Evolutionary conservation across 2,113 vertebrate species (phyloP).

Genomic region (Percopsis transmontana): DNA sequence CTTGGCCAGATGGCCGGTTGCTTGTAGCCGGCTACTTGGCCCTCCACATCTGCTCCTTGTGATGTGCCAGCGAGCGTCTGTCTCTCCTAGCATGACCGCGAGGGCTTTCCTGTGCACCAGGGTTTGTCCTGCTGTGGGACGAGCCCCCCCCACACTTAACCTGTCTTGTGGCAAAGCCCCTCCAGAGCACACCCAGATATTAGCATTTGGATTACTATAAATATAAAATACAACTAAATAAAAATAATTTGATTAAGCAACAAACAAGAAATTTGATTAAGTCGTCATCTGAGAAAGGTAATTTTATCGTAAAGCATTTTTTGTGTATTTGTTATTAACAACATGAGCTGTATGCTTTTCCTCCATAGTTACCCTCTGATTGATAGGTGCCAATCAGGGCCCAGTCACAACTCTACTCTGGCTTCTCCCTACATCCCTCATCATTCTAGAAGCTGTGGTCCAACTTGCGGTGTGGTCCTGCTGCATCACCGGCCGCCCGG

Average conservation of each 20-base stretch:
- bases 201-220: neutral
- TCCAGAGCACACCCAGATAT: constrained; percentile 9
- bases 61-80: constrained; percentile 69
- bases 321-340: neutral
- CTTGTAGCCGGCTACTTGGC: constrained; percentile 75
- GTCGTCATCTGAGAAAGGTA: neutral
- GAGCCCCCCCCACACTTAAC: constrained; percentile 25
- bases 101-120: constrained; percentile 39
- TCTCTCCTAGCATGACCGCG: constrained; percentile 61
- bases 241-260: no score
- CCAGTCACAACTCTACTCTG: constrained; percentile 30
- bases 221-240: no score
- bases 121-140: constrained; percentile 29
- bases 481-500: constrained; percentile 71
- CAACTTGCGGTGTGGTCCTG: constrained; percentile 79
- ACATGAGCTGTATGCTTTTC: neutral
- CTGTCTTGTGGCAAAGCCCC: constrained; percentile 16
- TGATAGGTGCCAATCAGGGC: constrained; percentile 10
- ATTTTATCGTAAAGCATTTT: no score
- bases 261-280: no score
- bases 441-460: constrained; percentile 45
- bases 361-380: neutral
- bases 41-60: constrained; percentile 79
- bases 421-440: constrained; percentile 42
- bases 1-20: constrained; percentile 81